Conservation (phyloP, 1,140 invertebrate species). For the Sycophaga agraensis region DNA sequence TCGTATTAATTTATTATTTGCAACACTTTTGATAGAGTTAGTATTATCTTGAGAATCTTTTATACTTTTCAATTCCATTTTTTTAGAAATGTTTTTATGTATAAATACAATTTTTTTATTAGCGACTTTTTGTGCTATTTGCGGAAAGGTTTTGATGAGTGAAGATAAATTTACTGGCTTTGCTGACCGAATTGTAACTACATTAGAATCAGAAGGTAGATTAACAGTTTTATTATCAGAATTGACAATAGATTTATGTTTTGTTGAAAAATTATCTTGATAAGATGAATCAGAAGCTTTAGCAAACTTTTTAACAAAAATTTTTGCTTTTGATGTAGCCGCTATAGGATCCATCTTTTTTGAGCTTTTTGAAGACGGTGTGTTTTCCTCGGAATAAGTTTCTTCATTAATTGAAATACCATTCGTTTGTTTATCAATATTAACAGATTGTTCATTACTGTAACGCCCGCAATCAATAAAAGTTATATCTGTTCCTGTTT, state of each 20-base stretch:
- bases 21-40: neutral
- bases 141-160: constrained; percentile 1
- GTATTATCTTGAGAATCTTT: neutral
- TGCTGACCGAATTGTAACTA: constrained; percentile 1
- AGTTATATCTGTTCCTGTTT: constrained; percentile 37
- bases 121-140: neutral
- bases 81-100: neutral
- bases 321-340: constrained; percentile 26
- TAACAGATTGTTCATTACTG: neutral
- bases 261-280: neutral
- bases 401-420: neutral
- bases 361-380: neutral
- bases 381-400: neutral
- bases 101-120: constrained; percentile 11
- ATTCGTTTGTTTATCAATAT: neutral
- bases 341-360: neutral
- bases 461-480: constrained; percentile 48
- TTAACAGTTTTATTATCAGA: neutral
- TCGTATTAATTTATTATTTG: neutral
- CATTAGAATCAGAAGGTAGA: neutral
- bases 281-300: constrained; percentile 19
- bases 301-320: constrained; percentile 40
- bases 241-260: neutral
- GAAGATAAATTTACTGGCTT: constrained; percentile 11
- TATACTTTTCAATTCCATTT: neutral